Evolutionary conservation across 2,888 invertebrate species (phyloP).

Genomic region (Eristalis pertinax): DNA sequence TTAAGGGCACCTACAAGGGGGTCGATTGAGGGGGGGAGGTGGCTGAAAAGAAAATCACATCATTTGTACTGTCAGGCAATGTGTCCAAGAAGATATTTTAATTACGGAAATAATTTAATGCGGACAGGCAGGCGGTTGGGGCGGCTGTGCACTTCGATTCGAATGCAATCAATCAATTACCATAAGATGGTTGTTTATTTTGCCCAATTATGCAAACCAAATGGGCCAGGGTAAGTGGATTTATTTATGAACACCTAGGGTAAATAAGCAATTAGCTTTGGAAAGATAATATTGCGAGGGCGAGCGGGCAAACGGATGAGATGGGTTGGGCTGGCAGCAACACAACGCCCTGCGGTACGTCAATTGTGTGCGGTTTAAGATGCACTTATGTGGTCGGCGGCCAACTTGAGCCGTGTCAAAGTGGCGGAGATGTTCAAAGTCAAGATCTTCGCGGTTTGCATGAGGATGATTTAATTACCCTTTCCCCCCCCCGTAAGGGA

Average conservation of each 20-base stretch:
- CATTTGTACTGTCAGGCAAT: background rate
- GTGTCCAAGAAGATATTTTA: conserved; percentile 45
- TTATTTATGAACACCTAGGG: conserved; percentile 49
- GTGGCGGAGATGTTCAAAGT: background rate
- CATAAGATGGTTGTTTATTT: conserved; percentile 65
- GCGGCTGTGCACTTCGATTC: background rate
- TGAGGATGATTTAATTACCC: background rate
- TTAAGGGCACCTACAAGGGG: conserved; percentile 38
- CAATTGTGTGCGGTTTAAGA: background rate
- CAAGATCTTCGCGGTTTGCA: background rate
- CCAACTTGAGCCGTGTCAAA: background rate
- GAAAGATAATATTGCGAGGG: conserved; percentile 24
- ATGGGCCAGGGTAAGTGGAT: conserved; percentile 46
- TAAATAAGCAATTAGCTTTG: conserved; percentile 60
- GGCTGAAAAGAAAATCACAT: background rate
- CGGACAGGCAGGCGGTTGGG: background rate
- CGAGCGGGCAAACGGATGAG: background rate
- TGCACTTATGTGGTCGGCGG: background rate
- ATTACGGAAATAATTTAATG: conserved; percentile 37
- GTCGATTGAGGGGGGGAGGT: background rate
- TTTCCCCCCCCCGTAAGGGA: background rate
- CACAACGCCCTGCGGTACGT: background rate
- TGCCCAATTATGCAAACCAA: conserved; percentile 49
- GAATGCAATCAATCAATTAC: conserved; percentile 59
- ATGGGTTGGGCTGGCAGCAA: background rate